A percentile compares a stretch with the other conserved stretches of the same genome.
Evolutionary conservation across 2,888 invertebrate genomes (phyloP).

Genomic region (Esperia sulphurella): DNA sequence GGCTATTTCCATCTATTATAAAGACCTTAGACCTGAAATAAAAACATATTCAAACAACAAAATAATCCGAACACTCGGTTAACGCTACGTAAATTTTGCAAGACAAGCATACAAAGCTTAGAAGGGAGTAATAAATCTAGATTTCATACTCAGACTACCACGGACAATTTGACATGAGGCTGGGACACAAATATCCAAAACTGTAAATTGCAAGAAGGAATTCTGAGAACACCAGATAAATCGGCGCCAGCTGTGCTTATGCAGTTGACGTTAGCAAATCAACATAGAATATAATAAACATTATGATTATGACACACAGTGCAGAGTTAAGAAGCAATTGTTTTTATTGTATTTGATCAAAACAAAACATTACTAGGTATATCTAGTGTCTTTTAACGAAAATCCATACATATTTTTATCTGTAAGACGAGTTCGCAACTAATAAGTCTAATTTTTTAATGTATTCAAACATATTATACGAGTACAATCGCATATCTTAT

Average conservation of each 20-base stretch:
- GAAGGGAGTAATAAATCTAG: slow-evolving; percentile 1
- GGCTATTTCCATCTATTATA: background rate
- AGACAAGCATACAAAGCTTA: slow-evolving; percentile 1
- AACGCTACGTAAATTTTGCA: background rate
- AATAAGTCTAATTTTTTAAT: no score
- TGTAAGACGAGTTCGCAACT: no score
- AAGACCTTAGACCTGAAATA: background rate
- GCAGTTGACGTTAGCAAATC: slow-evolving; percentile 5
- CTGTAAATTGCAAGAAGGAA: slow-evolving; percentile 16
- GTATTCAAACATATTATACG: no score
- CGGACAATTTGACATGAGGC: slow-evolving; percentile 35
- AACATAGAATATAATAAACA: background rate
- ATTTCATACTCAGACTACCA: slow-evolving; percentile 7
- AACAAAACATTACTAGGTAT: no score
- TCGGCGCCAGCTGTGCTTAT: slow-evolving; percentile 31
- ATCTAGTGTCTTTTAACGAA: no score
- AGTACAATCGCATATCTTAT: no score
- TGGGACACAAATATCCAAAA: slow-evolving; percentile 20
- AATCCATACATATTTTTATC: no score
- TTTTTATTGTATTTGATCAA: no score
- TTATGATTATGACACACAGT: background rate
- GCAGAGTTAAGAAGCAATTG: no score
- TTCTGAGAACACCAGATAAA: slow-evolving; percentile 30
- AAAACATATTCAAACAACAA: background rate
- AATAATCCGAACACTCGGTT: background rate